phyloP scores from a whole-genome alignment of 2,888 invertebrate species.

The Linhomoeus sp. region DNA sequence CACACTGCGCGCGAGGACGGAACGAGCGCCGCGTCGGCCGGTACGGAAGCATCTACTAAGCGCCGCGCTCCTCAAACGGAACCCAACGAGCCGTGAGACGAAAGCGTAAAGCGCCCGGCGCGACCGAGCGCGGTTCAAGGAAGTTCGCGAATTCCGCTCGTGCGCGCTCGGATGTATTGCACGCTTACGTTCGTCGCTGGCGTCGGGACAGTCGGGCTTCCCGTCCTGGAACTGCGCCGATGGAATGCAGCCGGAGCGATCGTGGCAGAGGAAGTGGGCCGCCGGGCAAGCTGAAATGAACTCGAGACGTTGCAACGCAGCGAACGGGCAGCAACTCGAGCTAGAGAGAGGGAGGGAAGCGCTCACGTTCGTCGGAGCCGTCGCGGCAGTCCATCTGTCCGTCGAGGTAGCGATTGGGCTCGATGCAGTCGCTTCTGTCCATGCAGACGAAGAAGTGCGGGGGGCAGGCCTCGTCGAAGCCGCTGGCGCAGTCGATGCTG shows the following conservation, averaged over 20 bases:
- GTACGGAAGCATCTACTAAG: too few relatives aligned
- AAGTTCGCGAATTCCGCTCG: not conserved
- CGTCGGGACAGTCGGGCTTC: slow-evolving; percentile 5
- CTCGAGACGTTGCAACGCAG: too few relatives aligned
- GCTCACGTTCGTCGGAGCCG: slow-evolving; percentile 6
- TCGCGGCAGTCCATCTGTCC: slow-evolving; percentile 4
- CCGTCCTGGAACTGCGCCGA: slow-evolving; percentile 2
- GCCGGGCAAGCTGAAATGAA: slow-evolving; percentile 14
- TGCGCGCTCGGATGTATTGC: not conserved
- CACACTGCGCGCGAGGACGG: too few relatives aligned
- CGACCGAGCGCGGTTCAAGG: too few relatives aligned
- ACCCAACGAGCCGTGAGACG: too few relatives aligned
- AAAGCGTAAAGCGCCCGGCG: too few relatives aligned
- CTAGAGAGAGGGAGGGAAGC: slow-evolving; percentile 1
- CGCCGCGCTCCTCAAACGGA: too few relatives aligned
- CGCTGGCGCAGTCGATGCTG: slow-evolving; percentile 20
- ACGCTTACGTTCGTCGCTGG: slow-evolving; percentile 5
- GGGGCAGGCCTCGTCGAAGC: slow-evolving; percentile 20
- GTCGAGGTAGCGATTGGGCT: slow-evolving; percentile 12
- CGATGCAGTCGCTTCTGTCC: slow-evolving; percentile 15
- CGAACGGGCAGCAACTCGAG: not conserved
- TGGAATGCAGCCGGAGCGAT: slow-evolving; percentile 14
- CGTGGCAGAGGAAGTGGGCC: slow-evolving; percentile 18
- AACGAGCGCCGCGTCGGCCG: too few relatives aligned
- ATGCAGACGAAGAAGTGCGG: slow-evolving; percentile 18